Evolutionary conservation across 2,797 vertebrate genomes (phyloP).

Genomic region (Alauda arvensis): DNA sequence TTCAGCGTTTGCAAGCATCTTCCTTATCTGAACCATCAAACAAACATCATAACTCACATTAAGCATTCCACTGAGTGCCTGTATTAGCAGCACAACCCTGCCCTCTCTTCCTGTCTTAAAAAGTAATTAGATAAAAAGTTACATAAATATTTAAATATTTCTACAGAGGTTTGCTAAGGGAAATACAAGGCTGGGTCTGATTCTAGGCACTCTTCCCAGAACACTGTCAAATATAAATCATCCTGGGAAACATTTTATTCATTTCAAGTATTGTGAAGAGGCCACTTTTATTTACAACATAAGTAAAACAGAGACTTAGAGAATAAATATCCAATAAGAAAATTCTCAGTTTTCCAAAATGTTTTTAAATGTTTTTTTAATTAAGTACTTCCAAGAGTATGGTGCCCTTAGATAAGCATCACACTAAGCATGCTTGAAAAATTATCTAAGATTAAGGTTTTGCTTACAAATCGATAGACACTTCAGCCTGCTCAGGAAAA

Average conservation of each 20-base stretch:
- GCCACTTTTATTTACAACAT: neutral
- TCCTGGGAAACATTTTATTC: slow-evolving; percentile 32
- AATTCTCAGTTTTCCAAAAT: neutral
- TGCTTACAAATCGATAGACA: neutral
- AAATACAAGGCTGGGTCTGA: slow-evolving; percentile 1
- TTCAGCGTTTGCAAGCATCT: neutral
- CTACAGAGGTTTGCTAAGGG: neutral
- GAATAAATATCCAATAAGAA: neutral
- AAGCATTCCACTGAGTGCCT: slow-evolving; percentile 25
- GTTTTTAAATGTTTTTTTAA: neutral
- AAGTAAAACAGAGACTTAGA: neutral
- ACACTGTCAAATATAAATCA: slow-evolving; percentile 29
- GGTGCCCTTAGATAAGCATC: neutral
- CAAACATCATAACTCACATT: slow-evolving; percentile 9
- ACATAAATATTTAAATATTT: slow-evolving; percentile 53
- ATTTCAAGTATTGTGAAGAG: neutral
- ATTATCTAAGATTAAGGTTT: neutral
- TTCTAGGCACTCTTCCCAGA: slow-evolving; percentile 28
- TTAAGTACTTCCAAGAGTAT: neutral
- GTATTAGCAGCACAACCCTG: slow-evolving; percentile 14
- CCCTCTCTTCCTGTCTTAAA: slow-evolving; percentile 33
- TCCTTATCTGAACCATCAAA: slow-evolving; percentile 19
- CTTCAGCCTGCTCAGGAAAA: neutral
- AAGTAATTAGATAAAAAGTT: slow-evolving; percentile 38
- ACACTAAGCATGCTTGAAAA: neutral